Evolutionary conservation across 2,797 vertebrate genomes (phyloP), one percentile per base, ranked within the genome.

Genomic region (Argentina silus): DNA sequence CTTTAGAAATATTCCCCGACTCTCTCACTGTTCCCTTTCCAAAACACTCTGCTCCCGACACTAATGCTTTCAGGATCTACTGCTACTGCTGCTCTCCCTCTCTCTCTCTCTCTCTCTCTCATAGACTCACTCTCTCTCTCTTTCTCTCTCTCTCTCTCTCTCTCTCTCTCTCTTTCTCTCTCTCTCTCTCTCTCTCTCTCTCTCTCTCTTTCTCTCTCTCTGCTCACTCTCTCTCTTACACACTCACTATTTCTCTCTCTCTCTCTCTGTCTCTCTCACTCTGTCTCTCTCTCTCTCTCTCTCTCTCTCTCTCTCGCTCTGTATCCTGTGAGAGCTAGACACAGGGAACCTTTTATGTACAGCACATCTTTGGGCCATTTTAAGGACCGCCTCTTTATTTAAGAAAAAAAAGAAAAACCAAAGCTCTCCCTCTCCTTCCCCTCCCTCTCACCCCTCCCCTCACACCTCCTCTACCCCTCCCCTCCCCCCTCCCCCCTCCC

Each of bases 291-390:
- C 50, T 57, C 43, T 59, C n/a, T 63, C 36, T 42, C 36, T 15
- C 15, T 17, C 23, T 86, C 80, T 81, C 79, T 90, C 88, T 73
- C 59, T 36, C 73, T 76, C 61, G 85, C 87, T 81, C 80, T 92
- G 89, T 91, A 91, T 93, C 91, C 90, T 92, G 90, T 92, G 87
- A 91, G 91, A 89, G 85, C 88, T 80, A 84, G 85, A 88, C 85
- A 91, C 90, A 92, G 87, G 85, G 84, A 92, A 89, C 83, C 91
- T 90, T 88, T 94, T 93, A 93, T 93, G 90, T 90, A 89, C 84
- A 85, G 85, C 86, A 90, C 86, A 87, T 86, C 86, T 90, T 86
- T 78, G 74, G 78, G 44, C 61, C 23, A 43, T 51, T 62, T 66
- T 50, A 87, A 77, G 86, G 83, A 91, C 92, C 88, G 88, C 91